Evolutionary conservation across 2,113 vertebrate genomes (phyloP).

Genomic region (Cygnus buccinator): DNA sequence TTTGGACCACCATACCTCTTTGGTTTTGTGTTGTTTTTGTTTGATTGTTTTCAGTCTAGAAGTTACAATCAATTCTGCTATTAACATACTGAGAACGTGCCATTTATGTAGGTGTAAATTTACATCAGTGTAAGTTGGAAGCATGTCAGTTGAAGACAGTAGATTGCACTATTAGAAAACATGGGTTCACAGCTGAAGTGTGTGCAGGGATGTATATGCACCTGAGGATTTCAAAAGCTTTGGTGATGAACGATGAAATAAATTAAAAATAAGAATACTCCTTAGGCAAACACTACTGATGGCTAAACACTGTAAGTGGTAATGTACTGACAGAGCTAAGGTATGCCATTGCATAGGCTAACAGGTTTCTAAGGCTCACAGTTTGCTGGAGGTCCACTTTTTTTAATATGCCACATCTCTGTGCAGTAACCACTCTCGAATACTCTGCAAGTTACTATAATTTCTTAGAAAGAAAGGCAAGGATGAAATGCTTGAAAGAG

Average conservation of each 20-base stretch:
- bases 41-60: neutral
- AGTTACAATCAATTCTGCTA: neutral
- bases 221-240: neutral
- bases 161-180: neutral
- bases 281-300: neutral
- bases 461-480: neutral
- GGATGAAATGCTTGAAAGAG: neutral
- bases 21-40: neutral
- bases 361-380: neutral
- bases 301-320: neutral
- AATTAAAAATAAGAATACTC: neutral
- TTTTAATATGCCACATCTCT: neutral
- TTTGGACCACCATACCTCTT: neutral
- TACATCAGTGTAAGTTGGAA: neutral
- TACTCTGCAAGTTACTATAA: neutral
- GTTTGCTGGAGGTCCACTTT: neutral
- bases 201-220: neutral
- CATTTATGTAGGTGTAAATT: neutral
- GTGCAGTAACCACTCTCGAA: neutral
- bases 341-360: neutral
- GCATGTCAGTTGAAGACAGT: neutral
- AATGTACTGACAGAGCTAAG: neutral
- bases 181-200: neutral
- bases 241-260: neutral
- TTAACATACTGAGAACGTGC: accelerated